Base-by-base conservation (phyloP, 2,797 vertebrate species). In the Gymnodraco acuticeps region DNA sequence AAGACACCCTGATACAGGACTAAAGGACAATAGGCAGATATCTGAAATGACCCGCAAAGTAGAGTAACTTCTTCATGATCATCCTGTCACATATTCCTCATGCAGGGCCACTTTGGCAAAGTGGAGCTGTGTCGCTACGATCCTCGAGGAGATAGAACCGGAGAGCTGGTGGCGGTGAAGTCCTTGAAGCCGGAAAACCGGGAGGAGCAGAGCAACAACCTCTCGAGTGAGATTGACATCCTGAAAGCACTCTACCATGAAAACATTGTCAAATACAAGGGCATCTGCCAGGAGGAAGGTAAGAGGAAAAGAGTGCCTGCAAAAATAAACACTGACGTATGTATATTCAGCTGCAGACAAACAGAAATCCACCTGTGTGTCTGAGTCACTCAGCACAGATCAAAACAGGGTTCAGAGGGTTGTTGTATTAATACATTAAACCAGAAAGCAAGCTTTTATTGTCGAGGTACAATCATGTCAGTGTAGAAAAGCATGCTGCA, bases 251-350 rank as follows among this genome's bases (percentile, higher is more conserved):
- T 99, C 19, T 99, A 98, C 82, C 98, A 99, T 0, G 96, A 99
- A 64, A 99, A 99, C 93, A 99, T 99, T 0, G 98, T 99, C 64
- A 99, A 98, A 70, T 99, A 99, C 85, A 99, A 99, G 76, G 98
- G 98, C 61, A 99, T 99, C 84, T 99, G 98, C 89, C 95, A 95
- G 2, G 98, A 99, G 68, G 97, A 99, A 4, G 97, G 98, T 99
- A 92, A 86, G 68, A 13, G 17, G 4, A 10, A 51, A 43, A 4
- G 15, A 17, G 10, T n/a, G 10, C 10, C 61, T 1, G 17, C n/a
- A 31, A 59, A 13, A 3, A 56, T n/a, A 54, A 38, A 45, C 17
- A 63, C 27, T 0, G n/a, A 62, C 16, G 43, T 15, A 47, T 1
- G 50, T 23, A 20, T 45, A 23, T 51, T 46, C n/a, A 64, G 53